Conservation (phyloP, 2,113 vertebrate genomes). For the Madoqua kirkii region DNA sequence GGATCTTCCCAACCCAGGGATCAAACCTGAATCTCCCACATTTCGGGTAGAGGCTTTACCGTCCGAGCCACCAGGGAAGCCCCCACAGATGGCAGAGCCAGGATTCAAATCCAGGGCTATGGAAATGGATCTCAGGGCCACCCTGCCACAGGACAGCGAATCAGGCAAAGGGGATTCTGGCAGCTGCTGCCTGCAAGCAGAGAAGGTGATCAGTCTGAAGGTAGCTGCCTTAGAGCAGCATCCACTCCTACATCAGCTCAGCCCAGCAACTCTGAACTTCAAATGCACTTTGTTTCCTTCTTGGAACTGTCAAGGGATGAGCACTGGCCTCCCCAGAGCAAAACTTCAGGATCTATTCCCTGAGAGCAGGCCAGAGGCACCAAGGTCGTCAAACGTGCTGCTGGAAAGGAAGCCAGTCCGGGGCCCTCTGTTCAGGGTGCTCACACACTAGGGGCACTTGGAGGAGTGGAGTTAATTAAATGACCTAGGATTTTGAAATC, state of each 20-base stretch:
- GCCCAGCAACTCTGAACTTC: fast-evolving
- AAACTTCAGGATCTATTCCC: not conserved
- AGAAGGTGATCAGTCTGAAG: fast-evolving
- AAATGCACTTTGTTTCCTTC: not conserved
- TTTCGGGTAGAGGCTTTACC: not conserved
- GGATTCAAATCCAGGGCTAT: not conserved
- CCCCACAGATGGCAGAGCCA: not conserved
- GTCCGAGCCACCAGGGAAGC: not conserved
- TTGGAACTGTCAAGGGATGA: fast-evolving
- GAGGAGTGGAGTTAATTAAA: fast-evolving
- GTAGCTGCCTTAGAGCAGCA: not conserved
- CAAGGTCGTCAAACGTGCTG: fast-evolving
- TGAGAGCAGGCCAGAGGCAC: fast-evolving
- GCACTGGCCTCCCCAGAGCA: not conserved
- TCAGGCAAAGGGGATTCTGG: fast-evolving
- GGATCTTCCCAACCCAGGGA: not conserved
- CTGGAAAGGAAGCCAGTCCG: not conserved
- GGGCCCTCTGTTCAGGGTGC: not conserved
- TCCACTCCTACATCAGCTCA: fast-evolving
- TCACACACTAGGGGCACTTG: fast-evolving
- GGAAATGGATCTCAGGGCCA: fast-evolving
- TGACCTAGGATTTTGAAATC: not conserved
- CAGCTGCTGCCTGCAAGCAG: fast-evolving
- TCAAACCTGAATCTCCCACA: not conserved
- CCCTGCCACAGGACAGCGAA: too few relatives aligned